phyloP scores from a whole-genome alignment of 2,888 invertebrate genomes.

The Tetanocera ferruginea region DNA sequence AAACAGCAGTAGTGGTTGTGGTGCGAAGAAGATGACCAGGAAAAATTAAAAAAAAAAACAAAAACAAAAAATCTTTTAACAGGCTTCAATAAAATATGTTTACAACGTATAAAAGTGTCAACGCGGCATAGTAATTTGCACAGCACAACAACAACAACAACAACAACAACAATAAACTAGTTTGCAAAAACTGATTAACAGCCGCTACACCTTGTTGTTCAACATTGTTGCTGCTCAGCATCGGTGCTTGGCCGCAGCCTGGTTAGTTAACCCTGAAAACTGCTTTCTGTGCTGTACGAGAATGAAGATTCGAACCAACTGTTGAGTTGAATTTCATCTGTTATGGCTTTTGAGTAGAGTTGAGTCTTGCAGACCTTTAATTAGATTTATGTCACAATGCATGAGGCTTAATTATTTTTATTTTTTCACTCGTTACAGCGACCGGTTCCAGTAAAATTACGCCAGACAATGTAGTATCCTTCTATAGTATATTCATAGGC shows the following conservation, averaged over 20 bases:
- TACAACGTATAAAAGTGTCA: conserved; percentile 36
- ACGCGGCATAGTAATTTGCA: conserved; percentile 27
- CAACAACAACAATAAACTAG: background rate
- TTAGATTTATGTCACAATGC: conserved; percentile 22
- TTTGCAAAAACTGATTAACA: background rate
- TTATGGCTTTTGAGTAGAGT: background rate
- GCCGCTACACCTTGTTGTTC: background rate
- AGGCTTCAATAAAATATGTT: conserved; percentile 28
- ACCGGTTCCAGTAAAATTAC: background rate
- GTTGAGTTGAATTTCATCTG: background rate
- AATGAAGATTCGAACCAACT: background rate
- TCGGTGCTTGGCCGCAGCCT: background rate
- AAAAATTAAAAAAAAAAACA: background rate
- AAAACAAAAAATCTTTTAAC: background rate
- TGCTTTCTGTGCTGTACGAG: background rate
- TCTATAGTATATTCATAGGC: background rate
- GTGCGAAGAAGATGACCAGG: background rate
- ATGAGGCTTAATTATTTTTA: conserved; percentile 2
- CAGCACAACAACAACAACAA: background rate
- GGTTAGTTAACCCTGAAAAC: background rate
- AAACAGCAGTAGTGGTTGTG: background rate
- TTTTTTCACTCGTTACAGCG: background rate
- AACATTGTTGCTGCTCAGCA: background rate
- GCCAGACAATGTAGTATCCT: too few relatives aligned
- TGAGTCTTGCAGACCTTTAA: background rate